These are phyloP conservation scores for Vulpes lagopus DNA, from an alignment of 2,113 vertebrate genomes.

Conservation along the genomic window DNA sequence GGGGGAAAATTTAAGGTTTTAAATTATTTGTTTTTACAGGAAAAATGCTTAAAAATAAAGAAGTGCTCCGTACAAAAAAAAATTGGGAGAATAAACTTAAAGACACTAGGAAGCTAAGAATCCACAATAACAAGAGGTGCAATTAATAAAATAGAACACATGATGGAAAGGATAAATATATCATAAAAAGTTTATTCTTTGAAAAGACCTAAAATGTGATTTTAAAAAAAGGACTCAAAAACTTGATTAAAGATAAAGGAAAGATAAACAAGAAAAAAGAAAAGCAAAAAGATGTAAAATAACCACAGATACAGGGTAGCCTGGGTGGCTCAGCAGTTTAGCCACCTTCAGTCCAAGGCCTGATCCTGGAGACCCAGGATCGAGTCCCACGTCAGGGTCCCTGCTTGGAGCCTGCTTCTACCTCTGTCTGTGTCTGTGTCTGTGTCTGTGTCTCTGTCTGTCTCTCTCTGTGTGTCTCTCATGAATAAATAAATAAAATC, in stretches of 20 bases:
- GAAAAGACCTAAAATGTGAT: background rate
- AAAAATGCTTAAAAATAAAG: slow-evolving; percentile 1
- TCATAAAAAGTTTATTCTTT: background rate
- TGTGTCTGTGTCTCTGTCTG: too few species aligned
- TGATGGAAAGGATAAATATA: background rate
- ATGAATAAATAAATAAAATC: too few species aligned
- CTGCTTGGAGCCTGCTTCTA: too few species aligned
- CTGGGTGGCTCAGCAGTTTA: too few species aligned
- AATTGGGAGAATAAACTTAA: background rate
- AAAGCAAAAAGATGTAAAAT: background rate
- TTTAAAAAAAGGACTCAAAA: background rate
- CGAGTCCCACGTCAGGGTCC: too few species aligned
- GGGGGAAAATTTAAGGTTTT: background rate
- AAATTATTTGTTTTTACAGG: background rate
- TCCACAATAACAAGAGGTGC: background rate
- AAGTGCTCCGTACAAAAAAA: background rate
- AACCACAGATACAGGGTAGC: background rate
- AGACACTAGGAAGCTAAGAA: slow-evolving; percentile 23
- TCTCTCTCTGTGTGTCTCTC: too few species aligned
- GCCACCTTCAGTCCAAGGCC: too few species aligned
- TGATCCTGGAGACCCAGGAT: too few species aligned
- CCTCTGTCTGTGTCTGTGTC: too few species aligned
- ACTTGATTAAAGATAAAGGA: background rate
- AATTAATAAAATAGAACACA: background rate
- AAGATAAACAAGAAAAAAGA: background rate